A percentile compares a stretch with the other conserved stretches of the same genome.
Conservation (phyloP, 2,797 vertebrate species). For the Tokudaia tokunoshimensis region DNA sequence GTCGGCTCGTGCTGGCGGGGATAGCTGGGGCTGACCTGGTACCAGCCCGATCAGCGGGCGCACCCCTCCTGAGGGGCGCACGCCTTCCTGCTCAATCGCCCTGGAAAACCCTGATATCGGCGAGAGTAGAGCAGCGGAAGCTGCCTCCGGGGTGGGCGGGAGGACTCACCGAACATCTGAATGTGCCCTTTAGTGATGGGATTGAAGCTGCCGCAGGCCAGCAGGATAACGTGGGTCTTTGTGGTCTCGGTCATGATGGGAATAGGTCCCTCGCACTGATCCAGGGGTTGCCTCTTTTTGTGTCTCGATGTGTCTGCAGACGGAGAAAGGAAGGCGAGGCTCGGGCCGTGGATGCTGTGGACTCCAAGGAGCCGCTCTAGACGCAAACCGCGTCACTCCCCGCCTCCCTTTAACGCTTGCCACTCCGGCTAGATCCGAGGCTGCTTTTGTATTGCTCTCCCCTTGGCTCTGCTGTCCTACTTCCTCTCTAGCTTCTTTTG, state of each 20-base stretch:
- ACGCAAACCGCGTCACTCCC: constrained; percentile 83
- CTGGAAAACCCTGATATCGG: constrained; percentile 61
- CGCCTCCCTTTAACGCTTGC: constrained; percentile 84
- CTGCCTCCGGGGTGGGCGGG: constrained; percentile 55
- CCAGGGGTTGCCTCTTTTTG: constrained; percentile 79
- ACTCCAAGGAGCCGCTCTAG: constrained; percentile 83
- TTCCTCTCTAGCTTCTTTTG: background rate
- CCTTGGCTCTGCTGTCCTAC: background rate
- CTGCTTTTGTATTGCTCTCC: constrained; percentile 57
- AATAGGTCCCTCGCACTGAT: constrained; percentile 66
- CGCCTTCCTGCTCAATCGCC: constrained; percentile 59
- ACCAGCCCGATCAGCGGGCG: background rate
- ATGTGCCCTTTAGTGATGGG: constrained; percentile 98
- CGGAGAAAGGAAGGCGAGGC: constrained; percentile 84
- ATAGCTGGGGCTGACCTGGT: background rate
- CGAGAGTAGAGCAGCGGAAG: constrained; percentile 49
- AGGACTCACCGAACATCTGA: constrained; percentile 97
- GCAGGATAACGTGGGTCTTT: constrained; percentile 97
- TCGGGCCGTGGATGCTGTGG: constrained; percentile 79
- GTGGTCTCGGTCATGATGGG: constrained; percentile 93
- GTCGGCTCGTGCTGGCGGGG: background rate
- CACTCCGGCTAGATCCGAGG: constrained; percentile 68
- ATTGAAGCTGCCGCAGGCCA: constrained; percentile 98
- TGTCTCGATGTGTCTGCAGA: constrained; percentile 86
- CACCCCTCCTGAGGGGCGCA: constrained; percentile 47